Evolutionary conservation across 2,888 invertebrate genomes (phyloP).

Genomic region (Eupithecia insigniata): DNA sequence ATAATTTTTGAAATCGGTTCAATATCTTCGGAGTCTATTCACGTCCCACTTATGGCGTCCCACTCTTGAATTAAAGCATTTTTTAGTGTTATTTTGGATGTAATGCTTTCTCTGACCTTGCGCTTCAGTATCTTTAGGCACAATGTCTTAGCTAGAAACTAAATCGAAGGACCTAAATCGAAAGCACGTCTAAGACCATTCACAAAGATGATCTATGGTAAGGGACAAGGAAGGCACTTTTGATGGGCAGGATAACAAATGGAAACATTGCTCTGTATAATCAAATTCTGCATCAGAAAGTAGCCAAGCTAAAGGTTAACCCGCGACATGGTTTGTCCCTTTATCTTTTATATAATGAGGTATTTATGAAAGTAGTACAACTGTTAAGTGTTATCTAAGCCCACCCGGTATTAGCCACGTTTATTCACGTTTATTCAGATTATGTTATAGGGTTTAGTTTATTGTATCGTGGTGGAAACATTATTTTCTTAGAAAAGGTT

Average conservation of each 20-base stretch:
- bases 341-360: constrained; percentile 36
- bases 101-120: no score
- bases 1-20: no score
- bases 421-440: constrained; percentile 14
- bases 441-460: not conserved
- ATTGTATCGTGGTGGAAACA: not conserved
- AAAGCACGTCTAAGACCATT: not conserved
- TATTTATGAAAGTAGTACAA: constrained; percentile 37
- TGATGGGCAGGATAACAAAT: constrained; percentile 25
- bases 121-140: not conserved
- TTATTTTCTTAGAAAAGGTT: not conserved
- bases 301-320: constrained; percentile 31
- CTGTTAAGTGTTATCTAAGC: constrained; percentile 29
- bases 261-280: constrained; percentile 40
- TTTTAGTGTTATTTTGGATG: no score
- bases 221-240: not conserved
- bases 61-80: no score
- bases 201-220: not conserved
- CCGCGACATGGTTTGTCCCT: constrained; percentile 27
- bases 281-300: constrained; percentile 39
- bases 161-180: not conserved
- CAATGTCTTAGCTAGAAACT: not conserved
- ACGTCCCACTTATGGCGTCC: no score
- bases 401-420: constrained; percentile 13
- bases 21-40: no score